Base-by-base conservation (phyloP, 2,888 invertebrate genomes). In the Criorhina ranunculi region DNA sequence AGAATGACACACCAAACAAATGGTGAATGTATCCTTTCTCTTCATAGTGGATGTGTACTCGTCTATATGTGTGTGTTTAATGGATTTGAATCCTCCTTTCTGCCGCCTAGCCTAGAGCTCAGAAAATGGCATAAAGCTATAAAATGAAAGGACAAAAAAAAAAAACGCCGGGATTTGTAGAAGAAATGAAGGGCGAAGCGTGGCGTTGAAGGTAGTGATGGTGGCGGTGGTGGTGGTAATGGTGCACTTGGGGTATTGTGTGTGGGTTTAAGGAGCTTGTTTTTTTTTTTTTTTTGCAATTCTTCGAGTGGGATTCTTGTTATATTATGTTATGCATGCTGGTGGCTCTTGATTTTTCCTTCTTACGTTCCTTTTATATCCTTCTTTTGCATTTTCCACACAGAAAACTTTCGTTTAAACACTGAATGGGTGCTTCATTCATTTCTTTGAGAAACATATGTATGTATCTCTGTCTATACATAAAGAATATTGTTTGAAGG, bases 261-360 rank as follows among this genome's bases (percentile, higher is more conserved):
- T 59, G 44, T 53, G 40, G 59, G 51, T 60, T 66, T 59, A 66
- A 75, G 75, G 46, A 80, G 80, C 80, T 80, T n/a, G n/a, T n/a
- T n/a, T n/a, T n/a, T n/a, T n/a, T n/a, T n/a, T n/a, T n/a, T 24
- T 24, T 80, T 80, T 66, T 75, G 67, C 67, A 75, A 80, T 80
- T 67, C 62, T 75, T 75, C 60, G 51, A 75, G 75, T 80, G 37
- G 73, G 73, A 67, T 62, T 66, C 29, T 49, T 55, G 15, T 7
- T 19, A 35, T 73, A 51, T 72, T 64, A 67, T 76, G 42, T 42
- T 40, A 24, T 53, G 53, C 12, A 67, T 66, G 53, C 31, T 44
- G 24, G 24, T 24, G 24, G 62, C 35, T 60, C 42, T 44, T 60
- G 42, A 5, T 59, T 49, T 24, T 49, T 51, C 24, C 19, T 24